Evolutionary conservation across 2,888 invertebrate genomes (phyloP).

Genomic region (Ischnus inquisitorius): DNA sequence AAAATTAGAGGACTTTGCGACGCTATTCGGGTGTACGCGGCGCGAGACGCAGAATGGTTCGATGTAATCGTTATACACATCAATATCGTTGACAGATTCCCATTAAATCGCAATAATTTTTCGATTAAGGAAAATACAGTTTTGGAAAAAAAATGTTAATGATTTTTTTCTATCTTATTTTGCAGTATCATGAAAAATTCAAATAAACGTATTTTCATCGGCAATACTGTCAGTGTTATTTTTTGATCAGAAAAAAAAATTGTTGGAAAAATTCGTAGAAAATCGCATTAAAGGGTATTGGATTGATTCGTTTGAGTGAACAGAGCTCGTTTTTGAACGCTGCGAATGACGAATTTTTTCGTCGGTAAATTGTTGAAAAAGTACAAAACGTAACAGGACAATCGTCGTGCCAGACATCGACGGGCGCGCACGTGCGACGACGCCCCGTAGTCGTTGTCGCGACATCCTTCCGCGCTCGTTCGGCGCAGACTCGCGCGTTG

Average conservation of each 20-base stretch:
- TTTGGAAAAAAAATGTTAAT: too few relatives aligned
- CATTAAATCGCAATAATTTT: too few relatives aligned
- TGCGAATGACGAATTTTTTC: too few relatives aligned
- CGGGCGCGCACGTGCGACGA: slow-evolving; percentile 57
- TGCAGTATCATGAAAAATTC: too few relatives aligned
- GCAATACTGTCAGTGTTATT: too few relatives aligned
- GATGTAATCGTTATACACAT: not conserved
- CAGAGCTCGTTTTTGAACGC: too few relatives aligned
- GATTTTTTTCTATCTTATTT: too few relatives aligned
- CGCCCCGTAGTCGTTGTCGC: slow-evolving; percentile 29
- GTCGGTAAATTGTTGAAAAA: not conserved
- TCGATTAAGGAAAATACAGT: too few relatives aligned
- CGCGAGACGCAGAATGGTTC: slow-evolving; percentile 4
- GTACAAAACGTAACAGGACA: slow-evolving; percentile 47
- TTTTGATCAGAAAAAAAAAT: not conserved
- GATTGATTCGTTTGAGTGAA: too few relatives aligned
- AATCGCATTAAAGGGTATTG: not conserved
- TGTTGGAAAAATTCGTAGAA: slow-evolving; percentile 23
- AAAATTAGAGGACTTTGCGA: slow-evolving; percentile 53
- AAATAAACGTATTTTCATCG: too few relatives aligned
- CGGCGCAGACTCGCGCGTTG: slow-evolving; percentile 35
- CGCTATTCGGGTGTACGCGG: slow-evolving; percentile 35
- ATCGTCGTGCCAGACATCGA: slow-evolving; percentile 50
- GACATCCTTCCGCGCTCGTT: slow-evolving; percentile 29
- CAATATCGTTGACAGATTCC: too few relatives aligned